Evolutionary conservation across 2,113 vertebrate species (phyloP).

Genomic region (Chauna torquata): DNA sequence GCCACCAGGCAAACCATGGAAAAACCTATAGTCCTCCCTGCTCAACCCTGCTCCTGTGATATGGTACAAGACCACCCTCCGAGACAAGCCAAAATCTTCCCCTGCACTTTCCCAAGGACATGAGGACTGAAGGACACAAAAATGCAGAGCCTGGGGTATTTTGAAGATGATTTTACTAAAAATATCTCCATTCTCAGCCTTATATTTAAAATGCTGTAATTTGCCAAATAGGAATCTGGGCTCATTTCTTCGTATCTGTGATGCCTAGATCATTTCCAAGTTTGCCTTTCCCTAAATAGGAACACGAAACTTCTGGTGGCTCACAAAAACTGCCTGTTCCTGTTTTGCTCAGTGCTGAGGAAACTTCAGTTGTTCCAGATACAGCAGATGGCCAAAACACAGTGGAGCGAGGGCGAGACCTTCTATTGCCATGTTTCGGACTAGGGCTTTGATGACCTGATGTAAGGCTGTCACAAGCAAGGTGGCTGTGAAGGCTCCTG

Average conservation of each 20-base stretch:
- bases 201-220: background rate
- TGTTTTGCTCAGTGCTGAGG: background rate
- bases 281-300: background rate
- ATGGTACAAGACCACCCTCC: background rate
- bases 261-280: background rate
- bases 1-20: background rate
- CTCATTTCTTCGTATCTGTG: background rate
- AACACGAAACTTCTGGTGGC: background rate
- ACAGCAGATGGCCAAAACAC: background rate
- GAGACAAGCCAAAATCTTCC: background rate
- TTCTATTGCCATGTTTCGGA: background rate
- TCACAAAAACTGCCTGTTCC: background rate
- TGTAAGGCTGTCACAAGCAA: background rate
- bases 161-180: conserved; percentile 13
- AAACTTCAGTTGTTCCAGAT: background rate
- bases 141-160: background rate
- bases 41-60: background rate
- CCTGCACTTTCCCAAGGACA: background rate
- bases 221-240: background rate
- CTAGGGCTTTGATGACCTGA: background rate
- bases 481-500: background rate
- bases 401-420: background rate
- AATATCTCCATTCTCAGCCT: background rate
- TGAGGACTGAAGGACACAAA: background rate
- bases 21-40: background rate